Percentiles rank a stretch among this genome's conserved stretches.
These are phyloP conservation scores for Mobula hypostoma DNA, from an alignment of 2,113 vertebrate genomes.

Conservation along the genomic window DNA sequence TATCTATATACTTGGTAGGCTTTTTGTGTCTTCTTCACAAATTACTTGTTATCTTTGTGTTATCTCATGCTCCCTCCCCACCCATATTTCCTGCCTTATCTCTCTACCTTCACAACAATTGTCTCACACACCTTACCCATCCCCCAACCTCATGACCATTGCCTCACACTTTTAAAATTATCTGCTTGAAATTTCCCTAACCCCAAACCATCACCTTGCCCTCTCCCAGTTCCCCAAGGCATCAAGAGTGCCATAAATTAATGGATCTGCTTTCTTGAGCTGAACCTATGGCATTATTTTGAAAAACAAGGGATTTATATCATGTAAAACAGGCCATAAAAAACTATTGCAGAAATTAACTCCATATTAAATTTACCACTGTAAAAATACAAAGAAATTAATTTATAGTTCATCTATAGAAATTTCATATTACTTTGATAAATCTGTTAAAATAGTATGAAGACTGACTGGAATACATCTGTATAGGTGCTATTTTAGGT, in stretches of 20 bases:
- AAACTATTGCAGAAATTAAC: neutral
- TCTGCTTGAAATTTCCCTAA: neutral
- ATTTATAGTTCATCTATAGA: neutral
- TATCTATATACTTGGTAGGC: too few relatives aligned
- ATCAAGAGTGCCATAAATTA: neutral
- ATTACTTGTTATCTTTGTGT: neutral
- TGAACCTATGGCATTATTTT: too few relatives aligned
- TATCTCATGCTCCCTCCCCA: neutral
- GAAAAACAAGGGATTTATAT: too few relatives aligned
- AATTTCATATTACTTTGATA: conserved; percentile 1
- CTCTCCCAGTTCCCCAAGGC: neutral
- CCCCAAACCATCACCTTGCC: neutral
- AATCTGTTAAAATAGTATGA: neutral
- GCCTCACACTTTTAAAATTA: too few relatives aligned
- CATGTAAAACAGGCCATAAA: neutral
- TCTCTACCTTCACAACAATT: neutral
- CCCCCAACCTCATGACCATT: neutral
- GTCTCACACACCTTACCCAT: neutral
- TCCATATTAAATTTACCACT: neutral
- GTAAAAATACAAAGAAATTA: neutral
- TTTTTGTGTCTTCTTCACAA: neutral
- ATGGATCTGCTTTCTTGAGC: neutral
- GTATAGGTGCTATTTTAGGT: neutral
- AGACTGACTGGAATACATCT: neutral
- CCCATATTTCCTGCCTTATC: too few relatives aligned